Percentiles rank a stretch among this genome's conserved stretches.
phyloP scores from a whole-genome alignment of 2,797 vertebrate species.

The Aplochiton taeniatus region DNA sequence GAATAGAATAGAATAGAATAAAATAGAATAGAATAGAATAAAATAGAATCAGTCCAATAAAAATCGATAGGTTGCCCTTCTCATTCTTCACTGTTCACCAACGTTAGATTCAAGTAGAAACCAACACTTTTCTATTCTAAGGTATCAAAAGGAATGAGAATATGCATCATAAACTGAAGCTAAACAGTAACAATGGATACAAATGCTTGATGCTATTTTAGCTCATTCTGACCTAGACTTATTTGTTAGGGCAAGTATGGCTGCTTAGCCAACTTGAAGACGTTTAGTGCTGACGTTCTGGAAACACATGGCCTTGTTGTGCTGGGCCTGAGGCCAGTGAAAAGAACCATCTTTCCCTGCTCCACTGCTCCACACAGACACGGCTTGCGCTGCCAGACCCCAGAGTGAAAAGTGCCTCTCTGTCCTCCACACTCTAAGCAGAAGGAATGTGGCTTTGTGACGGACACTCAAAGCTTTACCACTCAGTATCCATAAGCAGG shows the following conservation, averaged over 20 bases:
- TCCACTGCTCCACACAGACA: conserved; percentile 30
- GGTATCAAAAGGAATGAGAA: conserved; percentile 25
- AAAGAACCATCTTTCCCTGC: conserved; percentile 23
- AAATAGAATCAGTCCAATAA: too few species aligned
- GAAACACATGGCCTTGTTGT: conserved; percentile 18
- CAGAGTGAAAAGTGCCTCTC: conserved; percentile 58
- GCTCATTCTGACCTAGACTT: neutral
- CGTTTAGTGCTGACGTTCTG: conserved; percentile 5
- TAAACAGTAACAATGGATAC: too few species aligned
- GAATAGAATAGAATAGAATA: too few species aligned
- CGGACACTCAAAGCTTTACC: conserved; percentile 45
- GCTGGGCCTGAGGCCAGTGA: conserved; percentile 39
- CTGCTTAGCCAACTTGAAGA: neutral
- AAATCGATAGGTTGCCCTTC: conserved; percentile 64
- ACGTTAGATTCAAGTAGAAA: conserved; percentile 24
- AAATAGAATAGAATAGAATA: too few species aligned
- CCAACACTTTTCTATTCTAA: conserved; percentile 10
- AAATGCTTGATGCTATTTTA: neutral
- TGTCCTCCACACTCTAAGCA: conserved; percentile 56
- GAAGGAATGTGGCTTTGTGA: conserved; percentile 69
- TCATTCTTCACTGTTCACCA: conserved; percentile 18
- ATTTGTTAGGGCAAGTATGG: neutral
- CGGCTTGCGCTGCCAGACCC: conserved; percentile 46
- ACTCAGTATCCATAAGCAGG: conserved; percentile 20
- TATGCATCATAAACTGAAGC: conserved; percentile 12